A percentile compares a stretch with the other conserved stretches of the same genome.
Evolutionary conservation across 1,140 invertebrate species (phyloP).

Genomic region (Copidosoma floridanum): DNA sequence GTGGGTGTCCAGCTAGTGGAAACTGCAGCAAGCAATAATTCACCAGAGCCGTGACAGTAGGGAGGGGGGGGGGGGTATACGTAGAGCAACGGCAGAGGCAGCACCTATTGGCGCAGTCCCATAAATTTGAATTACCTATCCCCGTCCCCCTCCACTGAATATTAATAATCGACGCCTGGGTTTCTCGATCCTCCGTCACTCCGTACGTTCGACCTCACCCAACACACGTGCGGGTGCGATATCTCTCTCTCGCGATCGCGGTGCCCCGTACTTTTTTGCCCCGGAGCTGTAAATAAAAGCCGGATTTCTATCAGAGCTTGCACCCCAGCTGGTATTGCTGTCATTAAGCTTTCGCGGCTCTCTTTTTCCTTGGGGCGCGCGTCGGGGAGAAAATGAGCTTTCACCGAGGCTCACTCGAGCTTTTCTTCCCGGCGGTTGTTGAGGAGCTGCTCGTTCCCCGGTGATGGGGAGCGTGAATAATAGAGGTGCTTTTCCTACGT

Average conservation of each 20-base stretch:
- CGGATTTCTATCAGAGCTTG: neutral
- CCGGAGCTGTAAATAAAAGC: conserved; percentile 9
- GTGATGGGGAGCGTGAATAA: conserved; percentile 2
- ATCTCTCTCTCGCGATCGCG: neutral
- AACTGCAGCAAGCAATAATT: neutral
- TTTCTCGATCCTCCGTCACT: no score
- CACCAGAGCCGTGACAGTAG: neutral
- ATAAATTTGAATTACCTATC: conserved; percentile 17
- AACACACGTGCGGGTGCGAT: no score
- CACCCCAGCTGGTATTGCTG: neutral
- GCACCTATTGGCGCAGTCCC: conserved; percentile 16
- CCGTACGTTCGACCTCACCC: no score
- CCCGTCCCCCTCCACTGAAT: neutral
- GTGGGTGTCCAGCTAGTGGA: neutral
- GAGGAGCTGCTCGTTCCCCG: neutral
- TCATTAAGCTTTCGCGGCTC: neutral
- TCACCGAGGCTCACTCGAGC: no score
- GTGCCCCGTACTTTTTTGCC: neutral
- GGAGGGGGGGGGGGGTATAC: no score
- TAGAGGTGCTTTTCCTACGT: no score
- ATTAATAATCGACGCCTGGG: conserved; percentile 17
- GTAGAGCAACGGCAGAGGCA: neutral
- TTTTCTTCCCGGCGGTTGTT: neutral
- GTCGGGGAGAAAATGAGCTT: no score
- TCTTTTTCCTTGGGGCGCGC: no score